Conservation (phyloP, 2,888 invertebrate species). For the Leptopterna dolabrata region DNA sequence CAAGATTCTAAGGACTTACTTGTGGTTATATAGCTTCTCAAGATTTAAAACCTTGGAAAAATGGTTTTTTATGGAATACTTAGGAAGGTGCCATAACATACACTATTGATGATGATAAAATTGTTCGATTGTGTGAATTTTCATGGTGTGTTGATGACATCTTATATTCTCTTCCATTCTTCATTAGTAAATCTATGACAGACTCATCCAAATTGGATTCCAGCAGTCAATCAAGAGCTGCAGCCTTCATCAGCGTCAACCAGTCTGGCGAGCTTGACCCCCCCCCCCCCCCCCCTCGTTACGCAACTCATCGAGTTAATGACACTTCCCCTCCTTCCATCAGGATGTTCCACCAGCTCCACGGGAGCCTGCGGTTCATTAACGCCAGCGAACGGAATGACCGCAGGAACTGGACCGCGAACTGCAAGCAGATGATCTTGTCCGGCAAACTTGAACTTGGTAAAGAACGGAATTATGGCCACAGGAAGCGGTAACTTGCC, state of each 20-base stretch:
- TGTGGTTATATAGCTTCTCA: too few relatives aligned
- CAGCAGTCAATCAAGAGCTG: not conserved
- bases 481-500: too few relatives aligned
- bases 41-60: too few relatives aligned
- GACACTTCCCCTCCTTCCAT: not conserved
- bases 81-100: too few relatives aligned
- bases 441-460: not conserved
- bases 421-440: not conserved
- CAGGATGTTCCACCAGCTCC: not conserved
- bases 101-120: too few relatives aligned
- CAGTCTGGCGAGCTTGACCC: not conserved
- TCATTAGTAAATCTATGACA: too few relatives aligned
- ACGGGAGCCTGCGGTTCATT: not conserved
- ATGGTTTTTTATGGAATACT: too few relatives aligned
- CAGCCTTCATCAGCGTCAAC: not conserved
- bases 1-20: too few relatives aligned
- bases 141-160: too few relatives aligned
- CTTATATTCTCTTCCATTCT: too few relatives aligned
- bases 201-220: not conserved
- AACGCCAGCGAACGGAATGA: not conserved
- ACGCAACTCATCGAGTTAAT: not conserved
- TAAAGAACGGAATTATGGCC: not conserved
- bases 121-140: too few relatives aligned
- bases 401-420: slow-evolving; percentile 2
- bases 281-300: not conserved